These are phyloP conservation scores for Drosophila nasuta DNA, from an alignment of 1,140 invertebrate genomes.

Conservation along the genomic window DNA sequence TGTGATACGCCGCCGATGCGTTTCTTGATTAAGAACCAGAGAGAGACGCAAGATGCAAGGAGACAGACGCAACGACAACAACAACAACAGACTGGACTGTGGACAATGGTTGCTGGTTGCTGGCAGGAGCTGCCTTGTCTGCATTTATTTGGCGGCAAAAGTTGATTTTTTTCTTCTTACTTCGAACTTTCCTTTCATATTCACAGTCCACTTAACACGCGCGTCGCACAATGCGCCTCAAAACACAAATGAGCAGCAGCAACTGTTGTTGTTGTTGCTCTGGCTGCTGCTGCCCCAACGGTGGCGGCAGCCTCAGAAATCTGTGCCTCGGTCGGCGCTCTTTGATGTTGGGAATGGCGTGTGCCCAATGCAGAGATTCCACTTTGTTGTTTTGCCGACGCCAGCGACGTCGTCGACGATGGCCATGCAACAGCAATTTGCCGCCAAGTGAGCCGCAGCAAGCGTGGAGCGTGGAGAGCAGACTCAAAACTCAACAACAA, in stretches of 20 bases:
- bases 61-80: slow-evolving; percentile 20
- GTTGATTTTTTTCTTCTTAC: slow-evolving; percentile 42
- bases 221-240: slow-evolving; percentile 81
- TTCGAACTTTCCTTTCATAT: slow-evolving; percentile 80
- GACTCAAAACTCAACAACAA: slow-evolving; percentile 36
- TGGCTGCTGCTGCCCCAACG: slow-evolving; percentile 69
- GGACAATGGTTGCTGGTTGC: background rate
- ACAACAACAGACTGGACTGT: slow-evolving; percentile 13
- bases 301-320: slow-evolving; percentile 84
- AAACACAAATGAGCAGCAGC: slow-evolving; percentile 80
- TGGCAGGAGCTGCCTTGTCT: slow-evolving; percentile 39
- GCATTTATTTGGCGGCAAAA: slow-evolving; percentile 79
- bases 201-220: slow-evolving; percentile 82
- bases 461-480: slow-evolving; percentile 52
- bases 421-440: slow-evolving; percentile 80
- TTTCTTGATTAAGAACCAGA: slow-evolving; percentile 77
- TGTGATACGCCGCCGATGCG: slow-evolving; percentile 82
- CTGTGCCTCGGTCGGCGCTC: slow-evolving; percentile 70
- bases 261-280: slow-evolving; percentile 47
- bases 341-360: slow-evolving; percentile 85
- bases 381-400: slow-evolving; percentile 81
- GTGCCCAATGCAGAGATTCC: slow-evolving; percentile 84
- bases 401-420: slow-evolving; percentile 50
- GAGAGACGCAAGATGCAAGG: slow-evolving; percentile 28
- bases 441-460: slow-evolving; percentile 70